phyloP scores from a whole-genome alignment of 2,888 invertebrate species.

The Dermolepida albohirtum region DNA sequence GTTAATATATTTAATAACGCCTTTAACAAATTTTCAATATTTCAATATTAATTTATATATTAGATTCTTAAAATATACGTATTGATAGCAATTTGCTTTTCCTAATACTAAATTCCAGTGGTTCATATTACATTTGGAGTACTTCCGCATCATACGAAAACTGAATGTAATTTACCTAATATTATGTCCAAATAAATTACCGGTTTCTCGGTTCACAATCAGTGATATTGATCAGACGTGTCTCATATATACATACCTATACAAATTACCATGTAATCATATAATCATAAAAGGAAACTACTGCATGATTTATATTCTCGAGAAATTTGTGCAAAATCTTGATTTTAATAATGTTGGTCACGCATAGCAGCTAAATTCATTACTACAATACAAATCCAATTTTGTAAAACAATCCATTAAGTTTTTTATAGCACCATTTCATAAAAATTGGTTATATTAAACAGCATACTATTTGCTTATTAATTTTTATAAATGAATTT shows the following conservation, averaged over 20 bases:
- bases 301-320: conserved; percentile 26
- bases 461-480: background rate
- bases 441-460: conserved; percentile 4
- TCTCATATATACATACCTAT: conserved; percentile 2
- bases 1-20: no score
- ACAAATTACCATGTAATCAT: conserved; percentile 24
- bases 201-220: no score
- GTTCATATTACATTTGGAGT: no score
- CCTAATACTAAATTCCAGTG: no score
- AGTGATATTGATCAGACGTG: conserved; percentile 18
- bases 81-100: no score
- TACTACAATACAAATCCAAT: conserved; percentile 11
- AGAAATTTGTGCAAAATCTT: conserved; percentile 12
- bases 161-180: no score
- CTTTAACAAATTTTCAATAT: no score
- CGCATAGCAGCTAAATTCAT: conserved; percentile 12
- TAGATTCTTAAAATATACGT: no score
- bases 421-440: background rate
- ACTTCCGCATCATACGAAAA: no score
- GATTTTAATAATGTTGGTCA: conserved; percentile 24
- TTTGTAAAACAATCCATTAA: conserved; percentile 28
- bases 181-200: no score
- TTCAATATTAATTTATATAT: no score
- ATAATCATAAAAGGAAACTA: conserved; percentile 29
- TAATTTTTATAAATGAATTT: background rate